Evolutionary conservation across 2,113 vertebrate species (phyloP), one percentile per base, ranked within the genome.

Genomic region (Cinclus mexicanus): DNA sequence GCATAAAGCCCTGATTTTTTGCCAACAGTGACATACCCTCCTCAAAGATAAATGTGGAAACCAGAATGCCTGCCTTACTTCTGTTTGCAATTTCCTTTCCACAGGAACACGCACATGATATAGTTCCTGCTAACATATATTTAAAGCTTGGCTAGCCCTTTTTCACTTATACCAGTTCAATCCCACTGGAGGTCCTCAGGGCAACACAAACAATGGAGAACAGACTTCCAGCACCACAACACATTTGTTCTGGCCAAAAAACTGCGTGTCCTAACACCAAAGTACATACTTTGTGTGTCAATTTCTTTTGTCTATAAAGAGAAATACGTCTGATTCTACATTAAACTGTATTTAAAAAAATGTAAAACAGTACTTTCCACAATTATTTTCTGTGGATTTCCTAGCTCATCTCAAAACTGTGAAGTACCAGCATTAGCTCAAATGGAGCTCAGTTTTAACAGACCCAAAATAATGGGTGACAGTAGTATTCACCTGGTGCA

Each of bases 1-100:
- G 50, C 88, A 94, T 84, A 96, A 96, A 95, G 56, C 59, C 91
- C 93, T 95, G 94, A 96, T 89, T 87, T 92, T 92, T 81, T 95
- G 89, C 88, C 91, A 97, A 28, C 6, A 52, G 84, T 92, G 89
- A 95, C 93, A 95, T 88, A 94, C 87, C 88, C 89, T 87, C 75
- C 70, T 93, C 72, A 94, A 95, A 92, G 90, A 82, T 82, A 95
- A 94, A 96, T 24, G 85, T 93, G 68, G 88, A 79, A 94, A 92
- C 87, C 91, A 89, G 78, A 89, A 89, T 71, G 81, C 55, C 74
- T 93, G 89, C 63, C 78, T 83, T 81, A 91, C 52, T 96, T 91
- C 79, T 90, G 50, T 47, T 49, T 87, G 85, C 75, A 89, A 83
- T 64, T 94, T 96, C 96, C 84, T 94, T 92, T 93, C 91, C 91